These are phyloP conservation scores for Mantis religiosa DNA, from an alignment of 2,888 invertebrate genomes.

Conservation along the genomic window DNA sequence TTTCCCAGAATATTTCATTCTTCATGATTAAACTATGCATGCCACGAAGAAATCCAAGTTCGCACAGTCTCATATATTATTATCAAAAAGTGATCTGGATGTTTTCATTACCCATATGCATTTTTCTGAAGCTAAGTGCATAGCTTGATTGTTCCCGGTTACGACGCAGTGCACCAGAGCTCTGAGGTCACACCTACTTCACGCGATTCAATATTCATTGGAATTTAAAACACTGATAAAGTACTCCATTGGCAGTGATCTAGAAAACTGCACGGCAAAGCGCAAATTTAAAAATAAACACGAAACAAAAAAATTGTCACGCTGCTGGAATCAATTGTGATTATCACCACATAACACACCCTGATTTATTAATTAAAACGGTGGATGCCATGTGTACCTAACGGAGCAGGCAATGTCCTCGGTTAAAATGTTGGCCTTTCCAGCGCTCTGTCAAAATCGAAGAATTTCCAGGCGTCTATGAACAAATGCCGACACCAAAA, in stretches of 20 bases:
- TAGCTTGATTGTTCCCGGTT: not conserved
- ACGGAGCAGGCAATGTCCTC: not conserved
- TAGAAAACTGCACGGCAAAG: not conserved
- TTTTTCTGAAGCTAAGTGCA: too few species aligned
- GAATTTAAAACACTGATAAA: not conserved
- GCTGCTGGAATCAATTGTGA: not conserved
- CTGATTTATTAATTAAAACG: not conserved
- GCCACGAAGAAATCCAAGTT: too few species aligned
- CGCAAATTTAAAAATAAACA: not conserved
- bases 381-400: not conserved
- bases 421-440: not conserved
- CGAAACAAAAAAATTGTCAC: not conserved
- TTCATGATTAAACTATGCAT: too few species aligned
- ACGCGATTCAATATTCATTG: not conserved
- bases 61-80: too few species aligned
- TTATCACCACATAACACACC: not conserved
- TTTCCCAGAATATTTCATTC: too few species aligned
- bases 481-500: too few species aligned
- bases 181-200: not conserved
- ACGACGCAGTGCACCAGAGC: not conserved
- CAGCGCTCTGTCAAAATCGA: not conserved
- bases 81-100: too few species aligned
- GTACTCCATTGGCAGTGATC: not conserved
- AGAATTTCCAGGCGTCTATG: not conserved
- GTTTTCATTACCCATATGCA: too few species aligned